Base-by-base conservation (phyloP, 2,888 invertebrate species). In the Uloborus plumipes region DNA sequence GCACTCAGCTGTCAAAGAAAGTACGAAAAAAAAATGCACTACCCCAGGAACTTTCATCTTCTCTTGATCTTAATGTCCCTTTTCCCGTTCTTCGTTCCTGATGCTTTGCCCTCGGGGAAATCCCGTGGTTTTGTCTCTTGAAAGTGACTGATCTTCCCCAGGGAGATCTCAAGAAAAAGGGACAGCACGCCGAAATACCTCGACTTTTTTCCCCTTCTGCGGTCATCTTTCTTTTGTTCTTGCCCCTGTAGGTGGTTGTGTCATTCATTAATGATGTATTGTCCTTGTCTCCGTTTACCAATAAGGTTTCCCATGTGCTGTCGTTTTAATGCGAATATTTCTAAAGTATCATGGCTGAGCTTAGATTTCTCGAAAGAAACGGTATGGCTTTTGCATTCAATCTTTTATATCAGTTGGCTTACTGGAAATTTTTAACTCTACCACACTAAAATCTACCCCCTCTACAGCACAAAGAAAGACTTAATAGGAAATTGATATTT, bases 61-160 rank as follows among this genome's bases (percentile, higher is more conserved):
- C 71, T 65, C 49, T 39, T 47, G 70, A 64, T 71, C 70, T 50
- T 55, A 58, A 65, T 78, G 77, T 55, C 49, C 39, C 22, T 1
- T 26, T 26, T 22, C 65, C 65, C 58, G n/a, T 47, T 50, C 39
- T 14, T 22, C 53, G 39, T 39, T 39, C 39, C 11, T 20, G 49
- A 51, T 51, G 47, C 66, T 58, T 26, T 15, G 15, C 58, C 75
- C 62, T 71, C 50, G 13, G 77, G 77, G 77, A 78, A 78, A 78
- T 78, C 77, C 77, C 77, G 64, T 71, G 77, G 77, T 71, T 78
- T 78, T 78, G 77, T 78, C 77, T 78, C 77, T 64, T 78, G 77
- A 71, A 78, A 78, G 77, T 78, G 77, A 78, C 70, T 78, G 77
- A 78, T 78, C 77, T 71, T 55, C 77, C 55, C 70, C 18, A 49